Conservation (phyloP, 2,797 vertebrate genomes). For the Micrastur ruficollis region DNA sequence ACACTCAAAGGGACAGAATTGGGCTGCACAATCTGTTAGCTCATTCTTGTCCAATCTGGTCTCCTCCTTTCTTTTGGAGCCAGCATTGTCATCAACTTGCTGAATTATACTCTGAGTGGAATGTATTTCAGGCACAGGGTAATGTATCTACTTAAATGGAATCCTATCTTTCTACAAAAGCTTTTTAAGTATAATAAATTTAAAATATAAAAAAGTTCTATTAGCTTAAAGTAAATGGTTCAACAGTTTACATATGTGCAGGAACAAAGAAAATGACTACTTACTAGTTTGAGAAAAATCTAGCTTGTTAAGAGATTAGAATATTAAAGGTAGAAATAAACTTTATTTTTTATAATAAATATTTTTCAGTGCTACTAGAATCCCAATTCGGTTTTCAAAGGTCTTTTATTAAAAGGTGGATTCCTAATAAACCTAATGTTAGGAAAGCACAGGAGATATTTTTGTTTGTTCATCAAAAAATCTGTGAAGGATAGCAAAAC, state of each 20-base stretch:
- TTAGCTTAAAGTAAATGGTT: conserved; percentile 77
- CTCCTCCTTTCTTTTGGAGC: conserved; percentile 84
- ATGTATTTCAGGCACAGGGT: conserved; percentile 80
- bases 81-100: conserved; percentile 82
- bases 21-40: conserved; percentile 83
- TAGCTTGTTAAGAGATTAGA: conserved; percentile 34
- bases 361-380: not conserved
- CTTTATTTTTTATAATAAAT: conserved; percentile 4
- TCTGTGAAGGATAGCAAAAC: not conserved
- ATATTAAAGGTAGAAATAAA: conserved; percentile 46
- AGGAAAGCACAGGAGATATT: not conserved
- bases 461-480: not conserved
- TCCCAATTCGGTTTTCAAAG: not conserved
- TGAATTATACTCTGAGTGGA: conserved; percentile 84
- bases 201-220: conserved; percentile 75
- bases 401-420: not conserved
- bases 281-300: conserved; percentile 52
- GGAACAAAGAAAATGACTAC: conserved; percentile 56
- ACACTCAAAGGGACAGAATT: conserved; percentile 82
- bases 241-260: conserved; percentile 77
- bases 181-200: conserved; percentile 81
- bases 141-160: conserved; percentile 85
- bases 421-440: not conserved
- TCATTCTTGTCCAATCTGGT: conserved; percentile 86
- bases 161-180: conserved; percentile 81